A percentile compares a stretch with the other conserved stretches of the same genome.
Conservation (phyloP, 2,888 invertebrate species). For the Torymus aiolomorphi region DNA sequence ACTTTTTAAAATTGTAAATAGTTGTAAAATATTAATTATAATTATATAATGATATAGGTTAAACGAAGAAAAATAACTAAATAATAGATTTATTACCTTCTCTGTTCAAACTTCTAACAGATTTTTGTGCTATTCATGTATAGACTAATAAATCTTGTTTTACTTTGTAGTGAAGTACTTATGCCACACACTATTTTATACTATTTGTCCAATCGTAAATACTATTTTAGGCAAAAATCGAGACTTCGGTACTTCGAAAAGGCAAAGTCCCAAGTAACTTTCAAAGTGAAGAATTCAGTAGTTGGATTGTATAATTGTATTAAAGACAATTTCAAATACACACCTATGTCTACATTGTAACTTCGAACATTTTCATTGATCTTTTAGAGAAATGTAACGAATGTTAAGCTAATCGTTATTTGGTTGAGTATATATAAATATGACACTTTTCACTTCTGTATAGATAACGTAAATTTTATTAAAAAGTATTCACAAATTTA, state of each 20-base stretch:
- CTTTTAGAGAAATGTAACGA: conserved; percentile 44
- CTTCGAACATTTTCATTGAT: conserved; percentile 38
- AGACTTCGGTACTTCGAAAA: conserved; percentile 49
- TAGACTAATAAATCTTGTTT: conserved; percentile 52
- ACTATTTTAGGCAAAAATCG: conserved; percentile 50
- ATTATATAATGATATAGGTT: no score
- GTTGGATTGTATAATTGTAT: conserved; percentile 39
- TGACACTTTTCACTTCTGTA: no score
- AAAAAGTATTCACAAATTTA: no score
- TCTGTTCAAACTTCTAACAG: no score
- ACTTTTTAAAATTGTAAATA: no score
- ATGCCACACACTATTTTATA: conserved; percentile 53
- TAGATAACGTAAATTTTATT: no score
- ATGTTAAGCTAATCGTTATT: conserved; percentile 38
- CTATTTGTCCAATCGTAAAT: conserved; percentile 40
- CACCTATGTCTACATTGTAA: conserved; percentile 46
- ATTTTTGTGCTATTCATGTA: conserved; percentile 33
- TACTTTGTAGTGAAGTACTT: conserved; percentile 51
- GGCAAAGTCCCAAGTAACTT: conserved; percentile 25
- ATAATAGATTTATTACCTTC: no score
- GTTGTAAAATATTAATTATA: no score
- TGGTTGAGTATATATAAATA: no score
- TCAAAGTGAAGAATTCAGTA: no score
- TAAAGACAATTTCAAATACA: conserved; percentile 46
- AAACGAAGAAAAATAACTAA: no score